Evolutionary conservation across 2,888 invertebrate genomes (phyloP).

Genomic region (Malacosoma neustria): DNA sequence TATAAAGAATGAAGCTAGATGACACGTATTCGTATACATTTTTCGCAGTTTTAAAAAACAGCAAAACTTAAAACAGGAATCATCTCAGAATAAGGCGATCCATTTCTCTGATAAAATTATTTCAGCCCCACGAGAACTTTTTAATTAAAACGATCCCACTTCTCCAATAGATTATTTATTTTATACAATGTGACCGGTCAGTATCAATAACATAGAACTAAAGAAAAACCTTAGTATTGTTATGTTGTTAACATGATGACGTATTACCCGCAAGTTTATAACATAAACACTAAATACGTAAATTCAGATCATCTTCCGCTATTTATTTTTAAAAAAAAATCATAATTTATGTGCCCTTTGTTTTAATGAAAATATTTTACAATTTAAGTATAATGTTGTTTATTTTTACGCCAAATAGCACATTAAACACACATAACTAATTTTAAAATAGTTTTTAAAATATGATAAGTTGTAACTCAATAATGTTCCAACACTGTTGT

Average conservation of each 20-base stretch:
- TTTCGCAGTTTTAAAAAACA: not conserved
- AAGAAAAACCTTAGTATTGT: not conserved
- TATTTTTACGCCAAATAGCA: too few relatives aligned
- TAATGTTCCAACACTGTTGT: not conserved
- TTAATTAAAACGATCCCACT: constrained; percentile 9
- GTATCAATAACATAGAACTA: not conserved
- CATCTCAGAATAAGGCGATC: constrained; percentile 27
- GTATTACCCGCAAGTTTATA: not conserved
- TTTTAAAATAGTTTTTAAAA: too few relatives aligned
- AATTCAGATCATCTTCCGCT: not conserved
- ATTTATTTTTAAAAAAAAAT: too few relatives aligned
- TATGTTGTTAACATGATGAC: too few relatives aligned
- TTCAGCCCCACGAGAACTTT: too few relatives aligned
- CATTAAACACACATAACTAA: too few relatives aligned
- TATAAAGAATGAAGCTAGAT: constrained; percentile 43
- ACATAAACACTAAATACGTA: not conserved
- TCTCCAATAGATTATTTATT: too few relatives aligned
- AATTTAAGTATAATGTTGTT: too few relatives aligned
- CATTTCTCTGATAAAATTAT: constrained; percentile 33
- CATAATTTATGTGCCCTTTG: too few relatives aligned
- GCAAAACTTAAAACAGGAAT: constrained; percentile 5
- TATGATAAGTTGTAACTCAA: too few relatives aligned
- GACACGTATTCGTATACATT: constrained; percentile 30
- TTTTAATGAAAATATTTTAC: too few relatives aligned
- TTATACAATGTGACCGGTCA: not conserved